These are phyloP conservation scores for Heterodera carotae DNA, from an alignment of 1,140 invertebrate genomes.

Conservation along the genomic window DNA sequence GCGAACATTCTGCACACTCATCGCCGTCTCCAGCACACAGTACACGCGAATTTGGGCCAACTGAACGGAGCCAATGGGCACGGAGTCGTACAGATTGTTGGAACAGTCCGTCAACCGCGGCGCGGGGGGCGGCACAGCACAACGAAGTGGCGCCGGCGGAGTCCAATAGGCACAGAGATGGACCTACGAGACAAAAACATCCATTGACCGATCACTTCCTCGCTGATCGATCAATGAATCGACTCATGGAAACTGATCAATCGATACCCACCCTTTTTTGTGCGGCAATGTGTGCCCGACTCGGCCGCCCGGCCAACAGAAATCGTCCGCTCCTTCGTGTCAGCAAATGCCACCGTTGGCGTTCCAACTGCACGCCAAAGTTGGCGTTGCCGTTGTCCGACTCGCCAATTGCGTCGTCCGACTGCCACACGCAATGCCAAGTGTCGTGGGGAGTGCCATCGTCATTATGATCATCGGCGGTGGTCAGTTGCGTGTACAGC, in stretches of 20 bases:
- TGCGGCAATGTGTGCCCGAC: slow-evolving; percentile 46
- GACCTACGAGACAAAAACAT: slow-evolving; percentile 2
- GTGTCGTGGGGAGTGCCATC: not conserved
- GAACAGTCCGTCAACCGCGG: not conserved
- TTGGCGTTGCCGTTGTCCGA: slow-evolving; percentile 56
- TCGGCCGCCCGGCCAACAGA: slow-evolving; percentile 52
- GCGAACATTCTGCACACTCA: slow-evolving; percentile 58
- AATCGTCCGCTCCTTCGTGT: slow-evolving; percentile 56
- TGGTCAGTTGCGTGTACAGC: slow-evolving; percentile 44
- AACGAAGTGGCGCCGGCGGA: not conserved
- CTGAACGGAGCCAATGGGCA: not conserved
- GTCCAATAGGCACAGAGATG: slow-evolving; percentile 10
- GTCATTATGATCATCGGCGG: too few relatives aligned
- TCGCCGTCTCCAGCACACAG: slow-evolving; percentile 57
- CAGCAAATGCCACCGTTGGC: slow-evolving; percentile 60
- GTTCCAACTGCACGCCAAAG: slow-evolving; percentile 56
- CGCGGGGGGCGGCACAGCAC: not conserved
- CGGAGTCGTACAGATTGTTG: not conserved
- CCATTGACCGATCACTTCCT: too few relatives aligned
- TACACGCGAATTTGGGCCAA: slow-evolving; percentile 51
- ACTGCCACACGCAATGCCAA: slow-evolving; percentile 28
- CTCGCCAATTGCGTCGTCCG: slow-evolving; percentile 44
- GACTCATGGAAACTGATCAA: slow-evolving; percentile 41
- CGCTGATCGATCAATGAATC: too few relatives aligned
- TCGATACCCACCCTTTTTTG: slow-evolving; percentile 55